Evolutionary conservation across 2,113 vertebrate genomes (phyloP).

Genomic region (Galbula dea): DNA sequence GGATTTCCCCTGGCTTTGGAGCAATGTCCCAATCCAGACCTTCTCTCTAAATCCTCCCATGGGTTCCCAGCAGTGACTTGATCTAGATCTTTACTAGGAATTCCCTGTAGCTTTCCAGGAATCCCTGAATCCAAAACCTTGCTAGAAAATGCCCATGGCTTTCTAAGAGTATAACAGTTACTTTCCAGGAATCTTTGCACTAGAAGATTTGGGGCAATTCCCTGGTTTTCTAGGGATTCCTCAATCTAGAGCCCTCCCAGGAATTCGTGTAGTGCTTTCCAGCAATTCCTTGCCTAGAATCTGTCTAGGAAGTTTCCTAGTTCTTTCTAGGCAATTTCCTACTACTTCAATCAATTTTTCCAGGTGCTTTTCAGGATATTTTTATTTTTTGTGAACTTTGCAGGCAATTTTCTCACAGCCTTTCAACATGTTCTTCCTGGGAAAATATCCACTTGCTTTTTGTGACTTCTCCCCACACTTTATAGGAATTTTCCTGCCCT

Average conservation of each 20-base stretch:
- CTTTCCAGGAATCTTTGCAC: neutral
- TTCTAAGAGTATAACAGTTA: neutral
- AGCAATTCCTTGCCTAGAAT: neutral
- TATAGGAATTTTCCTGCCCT: neutral
- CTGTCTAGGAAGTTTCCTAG: neutral
- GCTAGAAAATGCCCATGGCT: neutral
- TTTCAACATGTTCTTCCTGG: neutral
- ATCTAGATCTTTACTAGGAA: neutral
- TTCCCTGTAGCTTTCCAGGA: neutral
- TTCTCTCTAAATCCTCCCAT: neutral
- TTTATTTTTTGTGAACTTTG: neutral
- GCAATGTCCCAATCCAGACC: accelerated
- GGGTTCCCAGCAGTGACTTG: neutral
- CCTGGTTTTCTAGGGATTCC: neutral
- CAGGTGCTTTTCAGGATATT: neutral
- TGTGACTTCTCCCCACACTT: neutral
- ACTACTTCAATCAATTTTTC: neutral
- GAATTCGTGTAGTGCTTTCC: neutral
- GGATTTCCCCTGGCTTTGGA: constrained; percentile 5
- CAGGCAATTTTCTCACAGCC: neutral
- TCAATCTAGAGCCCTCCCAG: neutral
- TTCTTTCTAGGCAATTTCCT: neutral
- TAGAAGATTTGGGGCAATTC: neutral
- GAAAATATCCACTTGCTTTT: neutral
- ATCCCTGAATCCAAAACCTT: neutral